Percentiles rank a stretch among this genome's conserved stretches.
These are phyloP conservation scores for Fregetta grallaria DNA, from an alignment of 2,113 vertebrate genomes.

Conservation along the genomic window DNA sequence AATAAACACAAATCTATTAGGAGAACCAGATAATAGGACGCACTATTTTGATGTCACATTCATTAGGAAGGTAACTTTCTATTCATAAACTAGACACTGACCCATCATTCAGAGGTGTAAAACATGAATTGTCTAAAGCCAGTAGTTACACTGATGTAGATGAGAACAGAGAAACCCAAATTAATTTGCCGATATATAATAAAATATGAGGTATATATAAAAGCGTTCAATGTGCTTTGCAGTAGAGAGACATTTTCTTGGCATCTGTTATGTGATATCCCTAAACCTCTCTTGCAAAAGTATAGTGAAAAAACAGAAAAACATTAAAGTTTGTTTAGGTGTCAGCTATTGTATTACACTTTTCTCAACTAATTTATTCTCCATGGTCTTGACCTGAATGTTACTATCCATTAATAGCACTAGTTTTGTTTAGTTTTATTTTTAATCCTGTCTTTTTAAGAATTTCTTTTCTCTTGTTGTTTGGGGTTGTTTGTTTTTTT, in stretches of 20 bases:
- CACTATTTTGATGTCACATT: background rate
- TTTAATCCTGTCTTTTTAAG: background rate
- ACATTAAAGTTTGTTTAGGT: background rate
- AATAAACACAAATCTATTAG: background rate
- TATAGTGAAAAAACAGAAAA: background rate
- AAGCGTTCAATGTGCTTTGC: background rate
- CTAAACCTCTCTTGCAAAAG: background rate
- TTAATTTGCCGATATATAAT: background rate
- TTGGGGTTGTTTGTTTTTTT: background rate
- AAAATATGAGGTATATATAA: background rate
- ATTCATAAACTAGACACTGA: background rate
- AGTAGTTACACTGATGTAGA: background rate
- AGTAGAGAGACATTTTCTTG: slow-evolving; percentile 30
- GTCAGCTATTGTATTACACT: slow-evolving; percentile 4
- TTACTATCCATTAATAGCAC: slow-evolving; percentile 4
- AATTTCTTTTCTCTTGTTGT: background rate
- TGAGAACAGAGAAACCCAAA: background rate
- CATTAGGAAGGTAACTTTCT: background rate
- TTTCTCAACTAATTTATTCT: slow-evolving; percentile 68
- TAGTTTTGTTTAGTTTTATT: background rate
- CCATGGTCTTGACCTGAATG: slow-evolving; percentile 7
- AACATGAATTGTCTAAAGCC: background rate
- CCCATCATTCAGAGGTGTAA: background rate
- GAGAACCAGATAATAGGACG: background rate
- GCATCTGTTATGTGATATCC: background rate